Base-by-base conservation (phyloP, 2,888 invertebrate genomes). In the Melieria picta region DNA sequence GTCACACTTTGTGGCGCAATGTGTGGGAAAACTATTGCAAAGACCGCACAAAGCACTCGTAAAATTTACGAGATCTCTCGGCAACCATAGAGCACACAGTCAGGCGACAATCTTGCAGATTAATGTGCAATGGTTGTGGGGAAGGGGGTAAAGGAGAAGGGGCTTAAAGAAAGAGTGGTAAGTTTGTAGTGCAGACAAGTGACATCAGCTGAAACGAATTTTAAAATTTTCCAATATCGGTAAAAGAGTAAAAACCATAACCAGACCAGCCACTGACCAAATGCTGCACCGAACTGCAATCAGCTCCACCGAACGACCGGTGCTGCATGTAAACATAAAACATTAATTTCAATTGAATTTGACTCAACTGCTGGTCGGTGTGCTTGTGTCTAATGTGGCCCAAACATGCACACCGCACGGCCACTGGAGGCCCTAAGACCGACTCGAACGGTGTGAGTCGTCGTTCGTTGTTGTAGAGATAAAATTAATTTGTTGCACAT, bases 291-390 rank as follows among this genome's bases (percentile, higher is more conserved):
- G 16, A 16, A 16, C 16, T 1, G 16, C 16, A 16, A 16, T 16
- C 16, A 16, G 16, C 16, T 16, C 16, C 30, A 30, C 30, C 30
- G 30, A 30, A 30, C 30, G 30, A 30, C 30, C 30, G 30, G 30
- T 30, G 30, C 30, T 30, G 30, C 2, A 30, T 30, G 52, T 13
- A n/a, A 52, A n/a, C 52, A 52, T 52, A 52, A 52, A 52, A 52
- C 52, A 52, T 52, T 52, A 52, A 52, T 52, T n/a, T 52, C 52
- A 52, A 52, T 52, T 52, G 52, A 13, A 52, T n/a, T 52, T 52
- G 52, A 11, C 30, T 30, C 30, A 30, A 30, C 30, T 30, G 30
- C 30, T 30, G 30, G 30, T 30, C 30, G 3, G 30, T 30, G 30
- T 30, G 30, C 3, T 30, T 30, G 30, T 30, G 30, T 30, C 30